These are phyloP conservation scores for Nymphicus hollandicus DNA, from an alignment of 2,113 vertebrate genomes.

Conservation along the genomic window DNA sequence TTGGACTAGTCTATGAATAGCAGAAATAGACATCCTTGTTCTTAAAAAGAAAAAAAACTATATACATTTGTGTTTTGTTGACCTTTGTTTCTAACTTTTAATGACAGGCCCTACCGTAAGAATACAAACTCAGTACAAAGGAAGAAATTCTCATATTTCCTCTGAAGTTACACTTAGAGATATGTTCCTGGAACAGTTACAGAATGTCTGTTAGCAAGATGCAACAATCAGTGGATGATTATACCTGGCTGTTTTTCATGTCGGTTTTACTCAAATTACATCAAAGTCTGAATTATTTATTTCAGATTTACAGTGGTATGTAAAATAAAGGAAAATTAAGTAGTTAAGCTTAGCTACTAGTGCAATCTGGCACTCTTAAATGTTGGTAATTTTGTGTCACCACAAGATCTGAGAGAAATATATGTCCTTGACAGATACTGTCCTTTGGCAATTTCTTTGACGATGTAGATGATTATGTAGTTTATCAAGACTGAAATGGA, in stretches of 20 bases:
- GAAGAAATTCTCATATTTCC: not conserved
- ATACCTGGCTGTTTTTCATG: not conserved
- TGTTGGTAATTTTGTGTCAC: not conserved
- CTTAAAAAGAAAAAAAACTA: not conserved
- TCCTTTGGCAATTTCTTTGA: not conserved
- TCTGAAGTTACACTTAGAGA: not conserved
- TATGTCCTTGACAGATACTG: not conserved
- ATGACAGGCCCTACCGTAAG: not conserved
- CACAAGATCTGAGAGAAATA: not conserved
- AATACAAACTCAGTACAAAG: not conserved
- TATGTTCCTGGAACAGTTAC: not conserved
- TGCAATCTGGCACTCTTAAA: accelerated
- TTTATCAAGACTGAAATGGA: not conserved
- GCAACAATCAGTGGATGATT: not conserved
- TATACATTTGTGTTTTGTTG: accelerated
- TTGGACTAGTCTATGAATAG: not conserved
- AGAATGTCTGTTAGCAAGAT: not conserved
- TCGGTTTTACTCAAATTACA: not conserved
- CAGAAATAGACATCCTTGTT: not conserved
- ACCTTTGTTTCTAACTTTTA: not conserved
- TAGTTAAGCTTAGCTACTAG: not conserved
- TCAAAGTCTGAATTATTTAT: not conserved
- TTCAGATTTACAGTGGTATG: not conserved
- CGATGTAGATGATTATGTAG: not conserved
- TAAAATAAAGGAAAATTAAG: not conserved